Percentiles rank a stretch among this genome's conserved stretches.
Evolutionary conservation across 2,113 vertebrate genomes (phyloP).

Genomic region (Coreoperca whiteheadi): DNA sequence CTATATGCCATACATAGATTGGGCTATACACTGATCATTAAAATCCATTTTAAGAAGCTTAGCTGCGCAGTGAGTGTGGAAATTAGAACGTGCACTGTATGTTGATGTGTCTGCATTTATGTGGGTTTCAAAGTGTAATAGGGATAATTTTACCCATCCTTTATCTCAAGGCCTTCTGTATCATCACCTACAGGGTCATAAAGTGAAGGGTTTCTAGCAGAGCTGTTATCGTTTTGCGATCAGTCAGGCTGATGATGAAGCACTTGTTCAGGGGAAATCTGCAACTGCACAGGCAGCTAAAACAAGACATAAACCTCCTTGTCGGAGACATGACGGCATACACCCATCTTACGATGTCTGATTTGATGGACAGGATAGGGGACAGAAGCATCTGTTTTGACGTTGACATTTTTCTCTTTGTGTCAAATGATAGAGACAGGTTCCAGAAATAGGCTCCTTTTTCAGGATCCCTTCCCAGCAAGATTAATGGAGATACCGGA

Average conservation of each 20-base stretch:
- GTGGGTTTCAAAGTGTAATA: conserved; percentile 31
- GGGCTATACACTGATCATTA: conserved; percentile 28
- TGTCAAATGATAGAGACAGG: conserved; percentile 22
- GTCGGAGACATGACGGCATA: conserved; percentile 12
- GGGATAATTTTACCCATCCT: conserved; percentile 8
- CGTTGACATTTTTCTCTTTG: conserved; percentile 18
- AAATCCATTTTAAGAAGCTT: conserved; percentile 29
- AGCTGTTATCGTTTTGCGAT: not conserved
- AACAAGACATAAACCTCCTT: conserved; percentile 30
- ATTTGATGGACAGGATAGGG: conserved; percentile 45
- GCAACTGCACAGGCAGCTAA: conserved; percentile 7
- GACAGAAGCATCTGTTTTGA: conserved; percentile 25
- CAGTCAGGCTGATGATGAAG: not conserved
- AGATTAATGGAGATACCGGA: conserved; percentile 40
- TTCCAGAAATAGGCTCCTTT: conserved; percentile 26
- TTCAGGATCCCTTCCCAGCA: conserved; percentile 9
- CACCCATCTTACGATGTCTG: conserved; percentile 30
- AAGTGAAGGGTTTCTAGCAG: not conserved
- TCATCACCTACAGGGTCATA: not conserved
- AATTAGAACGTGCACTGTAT: not conserved
- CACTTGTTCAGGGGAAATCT: conserved; percentile 23
- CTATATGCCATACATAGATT: conserved; percentile 21
- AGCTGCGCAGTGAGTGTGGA: not conserved
- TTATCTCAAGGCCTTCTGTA: conserved; percentile 13
- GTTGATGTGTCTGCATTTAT: conserved; percentile 4